Base-by-base conservation (phyloP, 2,797 vertebrate species). In the Pampus argenteus region DNA sequence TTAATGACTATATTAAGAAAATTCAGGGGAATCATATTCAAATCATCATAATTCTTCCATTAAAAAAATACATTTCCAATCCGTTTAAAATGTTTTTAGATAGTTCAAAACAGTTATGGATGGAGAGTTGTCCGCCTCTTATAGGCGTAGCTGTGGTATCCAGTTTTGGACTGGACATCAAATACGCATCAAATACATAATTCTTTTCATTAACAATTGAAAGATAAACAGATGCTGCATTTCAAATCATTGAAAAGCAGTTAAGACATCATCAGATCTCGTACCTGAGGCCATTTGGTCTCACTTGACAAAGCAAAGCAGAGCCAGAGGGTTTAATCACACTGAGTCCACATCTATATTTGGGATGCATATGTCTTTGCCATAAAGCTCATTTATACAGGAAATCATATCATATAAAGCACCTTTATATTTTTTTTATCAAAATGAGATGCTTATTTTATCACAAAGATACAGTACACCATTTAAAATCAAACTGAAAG, bases 391-490 rank as follows among this genome's bases (percentile, higher is more conserved):
- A 23, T 20, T 48, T 17, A 4, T 34, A 20, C 8, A 58, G 38
- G 15, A 56, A 78, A 58, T 47, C 29, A 25, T 63, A 51, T 63
- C 51, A 38, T 25, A 72, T 20, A 49, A 25, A 62, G 31, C 22
- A 61, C 49, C 68, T 66, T 60, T n/a, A n/a, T n/a, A n/a, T n/a
- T n/a, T n/a, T n/a, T n/a, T n/a, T n/a, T n/a, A n/a, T n/a, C n/a
- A n/a, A n/a, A 79, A 79, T 48, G 14, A 57, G 62, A 61, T n/a
- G n/a, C n/a, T 74, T 2, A 70, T 44, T 64, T 75, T 61, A 71
- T 69, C 80, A 64, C 63, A 74, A 61, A 77, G 66, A 81, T 71
- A 52, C 55, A 74, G 66, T 22, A 28, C n/a, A 14, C 36, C 61
- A 65, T n/a, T 63, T 45, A 76, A 65, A 77, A 71, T 49, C 2